Conservation (phyloP, 2,888 invertebrate genomes). For the Harpalus rubripes region DNA sequence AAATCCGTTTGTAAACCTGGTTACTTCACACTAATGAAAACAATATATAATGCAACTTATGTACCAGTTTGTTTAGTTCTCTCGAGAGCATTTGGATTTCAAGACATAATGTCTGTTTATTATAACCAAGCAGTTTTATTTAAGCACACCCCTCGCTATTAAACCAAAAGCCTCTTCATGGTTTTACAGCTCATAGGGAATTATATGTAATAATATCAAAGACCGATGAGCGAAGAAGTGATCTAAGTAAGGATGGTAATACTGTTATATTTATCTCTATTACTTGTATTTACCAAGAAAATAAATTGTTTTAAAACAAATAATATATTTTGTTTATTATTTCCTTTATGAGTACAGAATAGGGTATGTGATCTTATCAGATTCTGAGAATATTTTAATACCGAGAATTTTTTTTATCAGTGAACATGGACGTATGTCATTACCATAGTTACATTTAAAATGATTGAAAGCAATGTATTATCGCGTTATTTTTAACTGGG, state of each 20-base stretch:
- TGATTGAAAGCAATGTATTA: too few species aligned
- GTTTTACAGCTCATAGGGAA: slow-evolving; percentile 66
- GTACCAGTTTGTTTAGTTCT: slow-evolving; percentile 13
- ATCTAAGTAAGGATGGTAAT: slow-evolving; percentile 71
- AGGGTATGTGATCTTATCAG: too few species aligned
- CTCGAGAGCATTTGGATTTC: slow-evolving; percentile 41
- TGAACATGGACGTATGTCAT: too few species aligned
- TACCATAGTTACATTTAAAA: too few species aligned
- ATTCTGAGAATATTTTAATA: too few species aligned
- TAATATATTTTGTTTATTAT: background rate
- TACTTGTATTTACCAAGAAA: slow-evolving; percentile 75
- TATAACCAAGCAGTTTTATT: slow-evolving; percentile 50
- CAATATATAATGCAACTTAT: slow-evolving; percentile 28
- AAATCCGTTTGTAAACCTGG: slow-evolving; percentile 54
- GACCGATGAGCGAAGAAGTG: slow-evolving; percentile 62
- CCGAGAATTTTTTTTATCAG: too few species aligned
- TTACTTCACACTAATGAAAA: slow-evolving; percentile 10
- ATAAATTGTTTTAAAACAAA: slow-evolving; percentile 75
- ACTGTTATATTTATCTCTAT: slow-evolving; percentile 76
- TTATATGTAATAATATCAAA: slow-evolving; percentile 56
- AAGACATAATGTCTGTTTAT: slow-evolving; percentile 24
- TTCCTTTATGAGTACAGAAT: background rate
- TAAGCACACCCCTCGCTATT: slow-evolving; percentile 58
- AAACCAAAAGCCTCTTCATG: slow-evolving; percentile 67
- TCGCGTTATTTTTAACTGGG: too few species aligned